These are phyloP conservation scores for Gryllus bimaculatus DNA, from an alignment of 1,140 invertebrate species.

Conservation along the genomic window DNA sequence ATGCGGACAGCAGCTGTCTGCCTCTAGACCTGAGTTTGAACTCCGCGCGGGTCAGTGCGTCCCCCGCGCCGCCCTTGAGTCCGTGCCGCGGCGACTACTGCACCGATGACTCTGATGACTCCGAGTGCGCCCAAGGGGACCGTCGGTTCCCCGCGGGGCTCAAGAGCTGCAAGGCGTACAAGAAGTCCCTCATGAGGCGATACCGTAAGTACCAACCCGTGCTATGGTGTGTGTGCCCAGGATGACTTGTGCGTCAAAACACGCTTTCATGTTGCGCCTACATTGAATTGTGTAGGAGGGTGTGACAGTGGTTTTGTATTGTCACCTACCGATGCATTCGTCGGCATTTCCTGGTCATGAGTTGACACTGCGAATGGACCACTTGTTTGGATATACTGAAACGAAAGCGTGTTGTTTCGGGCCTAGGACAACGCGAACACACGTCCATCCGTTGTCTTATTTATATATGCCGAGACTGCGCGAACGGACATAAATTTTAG, in stretches of 20 bases:
- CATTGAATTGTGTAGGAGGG: too few relatives aligned
- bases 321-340: too few relatives aligned
- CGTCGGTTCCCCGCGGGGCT: conserved; percentile 41
- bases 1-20: conserved; percentile 38
- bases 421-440: too few relatives aligned
- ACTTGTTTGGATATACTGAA: background rate
- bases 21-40: conserved; percentile 50
- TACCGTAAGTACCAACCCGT: conserved; percentile 61
- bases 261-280: too few relatives aligned
- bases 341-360: background rate
- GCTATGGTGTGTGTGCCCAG: background rate
- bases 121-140: conserved; percentile 38
- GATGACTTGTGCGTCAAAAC: too few relatives aligned
- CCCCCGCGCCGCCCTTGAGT: conserved; percentile 23
- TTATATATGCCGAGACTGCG: too few relatives aligned
- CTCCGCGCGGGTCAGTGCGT: conserved; percentile 24
- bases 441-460: too few relatives aligned
- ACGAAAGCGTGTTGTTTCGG: background rate
- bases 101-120: conserved; percentile 67
- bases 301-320: too few relatives aligned
- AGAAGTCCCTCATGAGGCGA: conserved; percentile 79
- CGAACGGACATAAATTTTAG: too few relatives aligned
- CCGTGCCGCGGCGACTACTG: conserved; percentile 48
- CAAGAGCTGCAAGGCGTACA: conserved; percentile 65
- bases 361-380: background rate